Percentiles rank a stretch among this genome's conserved stretches.
These are phyloP conservation scores for Capreolus pygargus DNA, from an alignment of 2,113 vertebrate species.

Conservation along the genomic window DNA sequence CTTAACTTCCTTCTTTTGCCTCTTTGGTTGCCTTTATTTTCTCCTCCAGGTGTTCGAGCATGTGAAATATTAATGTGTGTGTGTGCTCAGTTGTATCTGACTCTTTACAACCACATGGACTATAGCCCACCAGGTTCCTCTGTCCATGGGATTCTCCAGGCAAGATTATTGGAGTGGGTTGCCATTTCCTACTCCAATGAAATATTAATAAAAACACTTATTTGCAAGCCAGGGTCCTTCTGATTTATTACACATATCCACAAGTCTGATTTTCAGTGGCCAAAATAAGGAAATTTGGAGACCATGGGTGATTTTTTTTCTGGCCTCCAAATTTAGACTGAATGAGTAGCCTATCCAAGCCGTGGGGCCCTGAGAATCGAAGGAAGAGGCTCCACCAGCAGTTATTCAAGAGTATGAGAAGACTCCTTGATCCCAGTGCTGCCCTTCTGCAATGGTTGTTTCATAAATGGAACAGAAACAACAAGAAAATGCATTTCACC, in stretches of 20 bases:
- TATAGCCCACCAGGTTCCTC: neutral
- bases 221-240: neutral
- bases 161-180: neutral
- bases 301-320: neutral
- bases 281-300: neutral
- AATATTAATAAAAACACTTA: neutral
- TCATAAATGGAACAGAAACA: neutral
- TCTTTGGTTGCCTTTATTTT: neutral
- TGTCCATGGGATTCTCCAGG: neutral
- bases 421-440: neutral
- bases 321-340: neutral
- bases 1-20: neutral
- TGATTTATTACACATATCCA: neutral
- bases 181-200: neutral
- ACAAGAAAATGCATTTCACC: neutral
- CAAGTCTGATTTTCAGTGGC: neutral
- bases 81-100: neutral
- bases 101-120: neutral
- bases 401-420: neutral
- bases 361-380: neutral
- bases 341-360: neutral
- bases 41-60: neutral
- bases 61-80: neutral
- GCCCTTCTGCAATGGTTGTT: neutral
- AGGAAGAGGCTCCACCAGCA: neutral